Conservation (phyloP, 2,113 vertebrate species). For the Ailuropoda melanoleuca region DNA sequence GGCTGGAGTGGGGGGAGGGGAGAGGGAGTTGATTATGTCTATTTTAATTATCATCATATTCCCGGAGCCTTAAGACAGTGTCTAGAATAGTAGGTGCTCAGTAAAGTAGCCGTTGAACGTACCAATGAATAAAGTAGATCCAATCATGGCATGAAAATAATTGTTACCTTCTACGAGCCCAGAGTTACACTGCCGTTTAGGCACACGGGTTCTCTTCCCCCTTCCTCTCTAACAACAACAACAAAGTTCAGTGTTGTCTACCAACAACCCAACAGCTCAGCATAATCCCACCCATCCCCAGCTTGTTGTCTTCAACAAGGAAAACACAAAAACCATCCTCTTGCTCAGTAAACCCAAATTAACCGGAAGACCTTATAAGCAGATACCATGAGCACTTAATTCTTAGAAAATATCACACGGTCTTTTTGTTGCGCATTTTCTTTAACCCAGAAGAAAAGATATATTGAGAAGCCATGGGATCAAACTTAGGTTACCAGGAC, state of each 20-base stretch:
- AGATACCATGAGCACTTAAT: background rate
- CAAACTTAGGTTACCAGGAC: background rate
- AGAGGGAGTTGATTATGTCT: background rate
- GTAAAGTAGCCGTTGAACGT: background rate
- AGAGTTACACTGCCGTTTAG: background rate
- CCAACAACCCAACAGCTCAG: background rate
- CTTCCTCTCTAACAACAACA: background rate
- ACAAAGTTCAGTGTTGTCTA: background rate
- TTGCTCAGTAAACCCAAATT: constrained; percentile 21
- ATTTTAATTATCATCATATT: background rate
- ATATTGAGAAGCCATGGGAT: background rate
- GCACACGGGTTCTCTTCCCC: background rate
- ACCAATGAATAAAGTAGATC: background rate
- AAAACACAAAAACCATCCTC: background rate
- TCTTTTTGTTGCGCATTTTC: background rate
- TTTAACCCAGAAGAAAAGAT: constrained; percentile 22
- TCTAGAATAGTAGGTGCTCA: background rate
- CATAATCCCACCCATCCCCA: background rate
- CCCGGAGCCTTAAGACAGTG: background rate
- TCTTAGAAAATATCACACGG: constrained; percentile 25
- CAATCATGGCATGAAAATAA: background rate
- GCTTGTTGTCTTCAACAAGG: background rate
- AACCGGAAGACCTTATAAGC: background rate
- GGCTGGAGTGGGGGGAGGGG: too few species aligned
- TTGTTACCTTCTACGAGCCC: background rate